phyloP scores from a whole-genome alignment of 2,888 invertebrate species.

The Tromatobia lineatoria region DNA sequence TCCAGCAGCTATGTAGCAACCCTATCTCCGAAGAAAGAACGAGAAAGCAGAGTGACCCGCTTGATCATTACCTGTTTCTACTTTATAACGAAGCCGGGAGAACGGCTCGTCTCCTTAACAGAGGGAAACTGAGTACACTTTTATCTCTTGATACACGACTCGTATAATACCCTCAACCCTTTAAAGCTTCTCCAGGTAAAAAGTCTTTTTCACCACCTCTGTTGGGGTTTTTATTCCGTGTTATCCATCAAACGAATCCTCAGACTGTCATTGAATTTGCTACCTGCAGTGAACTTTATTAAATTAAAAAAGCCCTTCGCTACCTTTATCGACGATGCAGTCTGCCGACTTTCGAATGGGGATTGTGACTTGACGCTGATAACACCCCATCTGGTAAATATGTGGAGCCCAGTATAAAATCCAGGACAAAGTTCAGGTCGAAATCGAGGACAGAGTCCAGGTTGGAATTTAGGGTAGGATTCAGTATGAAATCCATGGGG shows the following conservation, averaged over 20 bases:
- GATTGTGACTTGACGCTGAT: too few relatives aligned
- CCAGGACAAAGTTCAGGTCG: too few relatives aligned
- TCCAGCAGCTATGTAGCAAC: conserved; percentile 24
- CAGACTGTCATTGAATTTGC: not conserved
- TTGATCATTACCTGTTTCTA: conserved; percentile 46
- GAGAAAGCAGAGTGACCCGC: conserved; percentile 14
- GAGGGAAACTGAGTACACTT: conserved; percentile 10
- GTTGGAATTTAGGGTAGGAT: too few relatives aligned
- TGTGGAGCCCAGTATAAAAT: too few relatives aligned
- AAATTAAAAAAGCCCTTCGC: too few relatives aligned
- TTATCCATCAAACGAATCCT: not conserved
- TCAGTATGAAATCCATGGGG: too few relatives aligned
- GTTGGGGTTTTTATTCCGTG: not conserved
- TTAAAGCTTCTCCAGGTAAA: not conserved
- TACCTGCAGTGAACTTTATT: too few relatives aligned
- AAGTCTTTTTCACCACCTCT: not conserved
- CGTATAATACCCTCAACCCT: conserved; percentile 6
- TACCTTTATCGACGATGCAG: too few relatives aligned
- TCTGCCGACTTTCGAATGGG: too few relatives aligned
- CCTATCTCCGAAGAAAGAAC: not conserved
- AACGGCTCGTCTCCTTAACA: conserved; percentile 10
- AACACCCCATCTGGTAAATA: too few relatives aligned
- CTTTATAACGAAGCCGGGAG: conserved; percentile 38
- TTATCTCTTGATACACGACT: conserved; percentile 20
- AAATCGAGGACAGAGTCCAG: too few relatives aligned